A percentile compares a stretch with the other conserved stretches of the same genome.
These are phyloP conservation scores for Coturnix japonica DNA, from an alignment of 2,113 vertebrate species.

Conservation along the genomic window DNA sequence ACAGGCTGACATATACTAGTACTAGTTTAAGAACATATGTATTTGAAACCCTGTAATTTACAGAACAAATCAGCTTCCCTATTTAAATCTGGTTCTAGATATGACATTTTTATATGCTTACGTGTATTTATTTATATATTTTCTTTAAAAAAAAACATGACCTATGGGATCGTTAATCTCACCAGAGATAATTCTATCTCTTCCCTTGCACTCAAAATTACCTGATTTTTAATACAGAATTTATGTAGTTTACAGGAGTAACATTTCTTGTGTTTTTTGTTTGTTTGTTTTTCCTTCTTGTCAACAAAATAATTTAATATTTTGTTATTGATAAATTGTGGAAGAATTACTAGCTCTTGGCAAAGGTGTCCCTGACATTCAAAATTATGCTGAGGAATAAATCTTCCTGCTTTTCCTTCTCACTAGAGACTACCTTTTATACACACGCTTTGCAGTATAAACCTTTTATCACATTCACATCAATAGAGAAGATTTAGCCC, in stretches of 20 bases:
- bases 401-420: slow-evolving; percentile 15
- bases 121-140: neutral
- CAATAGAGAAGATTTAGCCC: slow-evolving; percentile 19
- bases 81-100: neutral
- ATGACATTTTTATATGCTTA: neutral
- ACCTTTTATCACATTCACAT: slow-evolving; percentile 66
- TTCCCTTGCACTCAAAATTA: neutral
- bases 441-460: slow-evolving; percentile 59
- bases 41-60: neutral
- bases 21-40: fast-evolving
- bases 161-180: neutral
- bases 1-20: neutral
- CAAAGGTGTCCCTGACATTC: too few relatives aligned
- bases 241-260: too few relatives aligned
- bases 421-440: slow-evolving; percentile 28
- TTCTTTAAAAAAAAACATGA: neutral
- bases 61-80: neutral
- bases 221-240: neutral
- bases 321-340: too few relatives aligned
- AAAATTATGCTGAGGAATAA: too few relatives aligned
- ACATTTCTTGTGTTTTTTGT: too few relatives aligned
- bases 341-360: too few relatives aligned
- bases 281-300: too few relatives aligned
- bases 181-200: neutral
- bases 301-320: too few relatives aligned